A percentile compares a stretch with the other conserved stretches of the same genome.
These are phyloP conservation scores for Cheilosia scutellata DNA, from an alignment of 2,888 invertebrate genomes.

Conservation along the genomic window DNA sequence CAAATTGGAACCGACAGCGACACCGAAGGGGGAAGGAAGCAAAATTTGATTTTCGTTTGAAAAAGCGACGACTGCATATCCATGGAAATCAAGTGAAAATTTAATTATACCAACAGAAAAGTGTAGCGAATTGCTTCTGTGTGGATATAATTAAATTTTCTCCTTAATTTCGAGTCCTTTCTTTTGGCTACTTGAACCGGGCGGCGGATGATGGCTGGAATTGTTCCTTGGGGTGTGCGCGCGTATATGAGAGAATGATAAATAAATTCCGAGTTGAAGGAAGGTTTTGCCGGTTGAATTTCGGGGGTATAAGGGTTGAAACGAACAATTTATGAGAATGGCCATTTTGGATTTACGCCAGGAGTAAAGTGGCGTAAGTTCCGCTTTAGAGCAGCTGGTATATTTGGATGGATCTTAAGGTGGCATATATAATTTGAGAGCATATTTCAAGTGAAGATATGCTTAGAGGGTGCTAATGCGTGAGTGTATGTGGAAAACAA, in stretches of 20 bases:
- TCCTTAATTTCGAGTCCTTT: constrained; percentile 52
- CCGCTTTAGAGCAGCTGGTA: constrained; percentile 43
- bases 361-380: constrained; percentile 57
- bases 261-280: constrained; percentile 47
- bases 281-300: constrained; percentile 15
- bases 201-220: background rate
- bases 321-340: constrained; percentile 32
- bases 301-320: constrained; percentile 16
- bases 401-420: constrained; percentile 2
- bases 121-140: constrained; percentile 53
- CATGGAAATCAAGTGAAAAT: constrained; percentile 61
- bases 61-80: constrained; percentile 22
- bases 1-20: constrained; percentile 39
- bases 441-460: constrained; percentile 18
- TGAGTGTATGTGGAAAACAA: constrained; percentile 13
- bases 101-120: constrained; percentile 58
- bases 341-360: constrained; percentile 64
- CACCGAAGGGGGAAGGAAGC: constrained; percentile 27
- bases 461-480: constrained; percentile 31
- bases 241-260: constrained; percentile 38
- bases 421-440: constrained; percentile 21
- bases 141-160: constrained; percentile 65
- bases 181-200: constrained; percentile 24
- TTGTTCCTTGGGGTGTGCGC: constrained; percentile 4
- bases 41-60: constrained; percentile 37